Percentiles rank a stretch among this genome's conserved stretches.
Evolutionary conservation across 2,797 vertebrate genomes (phyloP).

Genomic region (Gastrophryne carolinensis): DNA sequence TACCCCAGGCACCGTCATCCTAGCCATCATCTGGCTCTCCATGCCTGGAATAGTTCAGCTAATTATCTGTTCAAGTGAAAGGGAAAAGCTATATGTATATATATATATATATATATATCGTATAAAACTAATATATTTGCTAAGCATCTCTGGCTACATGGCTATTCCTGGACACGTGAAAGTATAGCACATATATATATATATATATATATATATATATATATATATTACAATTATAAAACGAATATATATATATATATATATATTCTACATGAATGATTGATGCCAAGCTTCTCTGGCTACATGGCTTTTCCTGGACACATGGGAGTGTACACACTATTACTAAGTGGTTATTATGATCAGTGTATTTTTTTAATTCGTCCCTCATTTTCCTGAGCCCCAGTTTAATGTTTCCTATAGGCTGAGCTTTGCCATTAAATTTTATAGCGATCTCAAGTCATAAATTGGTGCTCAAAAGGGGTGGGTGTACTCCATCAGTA

Average conservation of each 20-base stretch:
- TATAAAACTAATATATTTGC: no score
- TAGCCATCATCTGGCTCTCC: no score
- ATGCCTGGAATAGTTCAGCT: no score
- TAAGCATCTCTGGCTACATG: neutral
- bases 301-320: neutral
- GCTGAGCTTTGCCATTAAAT: conserved; percentile 36
- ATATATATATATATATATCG: conserved; percentile 8
- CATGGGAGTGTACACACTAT: neutral
- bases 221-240: no score
- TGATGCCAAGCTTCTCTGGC: no score
- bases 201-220: neutral
- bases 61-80: no score
- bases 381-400: conserved; percentile 24
- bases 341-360: neutral
- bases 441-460: conserved; percentile 38
- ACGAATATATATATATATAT: no score
- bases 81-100: neutral
- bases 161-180: neutral
- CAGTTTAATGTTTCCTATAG: conserved; percentile 46
- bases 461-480: conserved; percentile 34
- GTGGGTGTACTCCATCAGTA: conserved; percentile 21
- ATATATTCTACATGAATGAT: no score
- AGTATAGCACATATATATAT: neutral
- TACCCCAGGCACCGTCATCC: no score
- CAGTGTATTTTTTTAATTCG: conserved; percentile 28